Evolutionary conservation across 2,797 vertebrate species (phyloP), one percentile per base, ranked within the genome.

Genomic region (Pseudomugil tenellus): DNA sequence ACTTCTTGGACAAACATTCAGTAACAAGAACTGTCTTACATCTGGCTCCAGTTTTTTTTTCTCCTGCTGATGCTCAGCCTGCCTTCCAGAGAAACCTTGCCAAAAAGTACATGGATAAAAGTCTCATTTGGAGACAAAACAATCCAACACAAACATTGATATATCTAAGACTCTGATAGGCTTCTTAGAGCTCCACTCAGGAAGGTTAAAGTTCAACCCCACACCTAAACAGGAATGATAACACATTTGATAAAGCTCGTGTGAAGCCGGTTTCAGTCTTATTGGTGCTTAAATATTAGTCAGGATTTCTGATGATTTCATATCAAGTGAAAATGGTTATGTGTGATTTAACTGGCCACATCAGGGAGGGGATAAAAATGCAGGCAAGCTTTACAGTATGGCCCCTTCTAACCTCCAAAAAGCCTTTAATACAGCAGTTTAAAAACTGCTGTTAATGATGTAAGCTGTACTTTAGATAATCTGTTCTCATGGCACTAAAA

Each of bases 41-140:
- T 61, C 55, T 59, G 72, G 59, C 59, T 58, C 39, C 6, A 55
- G 48, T 54, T 58, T 13, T 7, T 29, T 31, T n/a, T n/a, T n/a
- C n/a, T 67, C 48, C 51, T 13, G 53, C 7, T 53, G 62, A 29
- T 58, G 46, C 58, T 70, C 63, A 39, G n/a, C 56, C 32, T 31
- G 0, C 31, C 70, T 48, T 19, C 35, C 8, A 59, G 49, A 31
- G 51, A 34, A 8, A 19, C 17, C n/a, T 39, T 52, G 49, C 32
- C 25, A 54, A 5, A 12, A 41, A 54, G 26, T 14, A 16, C 16
- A 55, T 64, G 29, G 41, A 23, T 7, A 12, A 17, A n/a, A 49
- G 35, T 39, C 53, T 10, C 16, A 25, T 65, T 65, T 52, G 2
- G 13, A 26, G 25, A 28, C 51, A 28, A 52, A 52, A 16, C 5